phyloP scores from a whole-genome alignment of 2,797 vertebrate species.

The Enteromius afrohamiltoni region DNA sequence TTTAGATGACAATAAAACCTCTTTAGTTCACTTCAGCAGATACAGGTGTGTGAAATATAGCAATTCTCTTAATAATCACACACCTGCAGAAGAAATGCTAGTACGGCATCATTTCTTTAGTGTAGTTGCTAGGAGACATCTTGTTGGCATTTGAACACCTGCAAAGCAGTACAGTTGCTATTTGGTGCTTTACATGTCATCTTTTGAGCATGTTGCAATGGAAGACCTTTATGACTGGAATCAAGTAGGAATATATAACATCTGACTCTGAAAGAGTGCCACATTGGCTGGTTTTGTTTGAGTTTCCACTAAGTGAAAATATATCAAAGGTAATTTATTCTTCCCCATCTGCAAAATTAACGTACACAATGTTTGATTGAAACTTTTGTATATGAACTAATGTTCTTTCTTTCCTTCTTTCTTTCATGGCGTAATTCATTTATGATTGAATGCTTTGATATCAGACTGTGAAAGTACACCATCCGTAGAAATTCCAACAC shows the following conservation, averaged over 20 bases:
- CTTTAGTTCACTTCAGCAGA: neutral
- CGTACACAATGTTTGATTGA: neutral
- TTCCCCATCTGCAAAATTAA: neutral
- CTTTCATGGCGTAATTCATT: neutral
- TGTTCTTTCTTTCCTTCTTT: neutral
- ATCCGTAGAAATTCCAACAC: neutral
- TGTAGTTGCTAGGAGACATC: neutral
- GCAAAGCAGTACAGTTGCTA: neutral
- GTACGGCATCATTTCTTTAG: neutral
- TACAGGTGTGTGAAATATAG: neutral
- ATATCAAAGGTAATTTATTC: neutral
- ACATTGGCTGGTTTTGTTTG: neutral
- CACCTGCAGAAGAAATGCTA: neutral
- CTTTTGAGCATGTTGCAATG: neutral
- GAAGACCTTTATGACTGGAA: neutral
- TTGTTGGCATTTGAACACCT: neutral
- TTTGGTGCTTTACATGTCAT: neutral
- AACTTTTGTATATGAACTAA: neutral
- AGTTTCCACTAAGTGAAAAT: neutral
- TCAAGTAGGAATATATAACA: neutral
- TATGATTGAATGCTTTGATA: conserved; percentile 17
- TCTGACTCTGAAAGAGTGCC: neutral
- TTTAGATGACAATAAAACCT: neutral
- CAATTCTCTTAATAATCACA: neutral
- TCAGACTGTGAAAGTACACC: neutral